Percentiles rank a stretch among this genome's conserved stretches.
Evolutionary conservation across 2,888 invertebrate species (phyloP).

Genomic region (Apodemia zela): DNA sequence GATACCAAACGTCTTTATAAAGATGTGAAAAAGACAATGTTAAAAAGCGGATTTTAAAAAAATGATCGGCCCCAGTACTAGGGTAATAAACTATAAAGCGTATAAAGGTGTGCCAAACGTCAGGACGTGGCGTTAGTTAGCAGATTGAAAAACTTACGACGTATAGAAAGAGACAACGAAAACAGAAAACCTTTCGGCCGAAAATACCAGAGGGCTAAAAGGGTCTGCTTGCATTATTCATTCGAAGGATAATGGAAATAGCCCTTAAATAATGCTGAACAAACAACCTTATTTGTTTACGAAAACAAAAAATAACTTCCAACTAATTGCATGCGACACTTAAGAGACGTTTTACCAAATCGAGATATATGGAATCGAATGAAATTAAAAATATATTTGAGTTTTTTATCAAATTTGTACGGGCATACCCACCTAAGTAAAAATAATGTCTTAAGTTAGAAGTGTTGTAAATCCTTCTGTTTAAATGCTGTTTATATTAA

Average conservation of each 20-base stretch:
- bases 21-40: no score
- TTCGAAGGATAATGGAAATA: conserved; percentile 52
- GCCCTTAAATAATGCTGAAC: conserved; percentile 24
- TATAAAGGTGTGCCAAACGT: neutral
- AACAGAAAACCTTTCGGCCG: conserved; percentile 1
- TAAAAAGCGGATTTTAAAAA: no score
- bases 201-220: conserved; percentile 22
- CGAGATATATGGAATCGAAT: neutral
- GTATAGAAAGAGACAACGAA: conserved; percentile 4
- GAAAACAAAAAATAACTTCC: conserved; percentile 11
- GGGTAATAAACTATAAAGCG: neutral
- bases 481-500: no score
- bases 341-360: neutral
- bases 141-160: neutral
- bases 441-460: no score
- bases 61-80: neutral
- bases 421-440: no score
- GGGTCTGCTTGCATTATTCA: conserved; percentile 51
- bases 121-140: neutral
- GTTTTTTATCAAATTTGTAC: no score
- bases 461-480: no score
- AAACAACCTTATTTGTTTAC: conserved; percentile 16
- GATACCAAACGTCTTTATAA: no score
- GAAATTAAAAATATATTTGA: neutral
- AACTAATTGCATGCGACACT: neutral